phyloP scores from a whole-genome alignment of 2,888 invertebrate genomes.

The Neoaliturus tenellus region DNA sequence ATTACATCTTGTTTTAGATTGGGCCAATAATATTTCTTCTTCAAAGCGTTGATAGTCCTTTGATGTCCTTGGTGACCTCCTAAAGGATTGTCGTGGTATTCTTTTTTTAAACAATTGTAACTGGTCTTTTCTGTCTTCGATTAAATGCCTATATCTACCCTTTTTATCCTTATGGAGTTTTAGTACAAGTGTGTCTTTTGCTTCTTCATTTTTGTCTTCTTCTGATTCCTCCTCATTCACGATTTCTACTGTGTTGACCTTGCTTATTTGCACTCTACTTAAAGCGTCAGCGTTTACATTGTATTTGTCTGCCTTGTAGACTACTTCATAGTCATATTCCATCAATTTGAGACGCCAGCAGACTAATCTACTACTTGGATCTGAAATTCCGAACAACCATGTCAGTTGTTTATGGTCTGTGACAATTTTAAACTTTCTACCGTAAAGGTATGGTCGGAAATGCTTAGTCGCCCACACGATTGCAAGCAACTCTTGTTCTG shows the following conservation, averaged over 20 bases:
- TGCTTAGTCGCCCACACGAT: conserved; percentile 46
- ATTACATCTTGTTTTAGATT: not conserved
- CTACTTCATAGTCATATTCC: conserved; percentile 23
- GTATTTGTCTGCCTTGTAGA: not conserved
- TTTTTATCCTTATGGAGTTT: too few relatives aligned
- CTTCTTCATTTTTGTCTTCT: not conserved
- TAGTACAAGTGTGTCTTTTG: too few relatives aligned
- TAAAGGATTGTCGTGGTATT: not conserved
- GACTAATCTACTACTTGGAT: not conserved
- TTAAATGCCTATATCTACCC: not conserved
- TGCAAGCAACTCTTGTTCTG: conserved; percentile 50
- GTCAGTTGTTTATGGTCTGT: conserved; percentile 35
- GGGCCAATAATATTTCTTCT: not conserved
- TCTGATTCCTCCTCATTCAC: not conserved
- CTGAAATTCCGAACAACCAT: conserved; percentile 24
- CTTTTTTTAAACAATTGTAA: not conserved
- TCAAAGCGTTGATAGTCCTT: not conserved
- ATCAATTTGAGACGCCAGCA: conserved; percentile 18
- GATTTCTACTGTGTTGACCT: not conserved
- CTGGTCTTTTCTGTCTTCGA: not conserved
- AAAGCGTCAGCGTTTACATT: conserved; percentile 19
- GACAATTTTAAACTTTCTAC: conserved; percentile 22
- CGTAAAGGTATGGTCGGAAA: conserved; percentile 37
- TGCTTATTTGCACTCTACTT: not conserved
- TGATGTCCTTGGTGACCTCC: conserved; percentile 16